These are phyloP conservation scores for Champsocephalus gunnari DNA, from an alignment of 2,797 vertebrate species.

Conservation along the genomic window DNA sequence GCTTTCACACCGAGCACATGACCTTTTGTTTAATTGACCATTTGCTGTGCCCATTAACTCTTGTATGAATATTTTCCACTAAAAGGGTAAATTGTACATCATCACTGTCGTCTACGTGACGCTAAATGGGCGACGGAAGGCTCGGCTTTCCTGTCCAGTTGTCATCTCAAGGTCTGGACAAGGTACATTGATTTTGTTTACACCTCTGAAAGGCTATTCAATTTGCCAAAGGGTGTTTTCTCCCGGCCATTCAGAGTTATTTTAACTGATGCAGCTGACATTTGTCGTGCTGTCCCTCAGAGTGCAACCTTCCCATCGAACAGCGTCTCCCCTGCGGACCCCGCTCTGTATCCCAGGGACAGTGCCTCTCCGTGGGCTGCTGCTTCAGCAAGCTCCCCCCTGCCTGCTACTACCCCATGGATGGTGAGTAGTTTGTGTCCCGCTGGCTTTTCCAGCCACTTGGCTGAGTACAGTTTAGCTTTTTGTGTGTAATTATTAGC, in stretches of 20 bases:
- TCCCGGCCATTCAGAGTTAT: conserved; percentile 59
- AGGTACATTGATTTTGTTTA: conserved; percentile 69
- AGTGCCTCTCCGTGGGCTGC: conserved; percentile 82
- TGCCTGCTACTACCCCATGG: conserved; percentile 85
- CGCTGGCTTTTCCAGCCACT: conserved; percentile 63
- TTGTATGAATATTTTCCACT: conserved; percentile 39
- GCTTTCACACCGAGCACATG: conserved; percentile 52
- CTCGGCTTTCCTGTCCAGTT: conserved; percentile 75
- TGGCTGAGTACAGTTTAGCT: conserved; percentile 53
- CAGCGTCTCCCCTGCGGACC: conserved; percentile 81
- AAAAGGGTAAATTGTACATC: conserved; percentile 73
- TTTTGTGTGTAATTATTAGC: conserved; percentile 51
- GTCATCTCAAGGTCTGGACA: conserved; percentile 38
- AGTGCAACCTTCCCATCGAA: conserved; percentile 79
- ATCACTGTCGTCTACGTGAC: conserved; percentile 74
- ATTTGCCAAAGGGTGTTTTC: conserved; percentile 42
- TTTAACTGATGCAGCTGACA: conserved; percentile 59
- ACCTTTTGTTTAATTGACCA: conserved; percentile 62
- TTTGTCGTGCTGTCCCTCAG: conserved; percentile 76
- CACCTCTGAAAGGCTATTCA: conserved; percentile 49
- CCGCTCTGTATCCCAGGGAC: conserved; percentile 58
- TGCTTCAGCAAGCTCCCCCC: conserved; percentile 75
- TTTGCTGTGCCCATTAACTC: conserved; percentile 52
- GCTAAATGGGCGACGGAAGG: conserved; percentile 60
- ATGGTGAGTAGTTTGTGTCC: conserved; percentile 76